Percentiles rank a stretch among this genome's conserved stretches.
Evolutionary conservation across 92 coral and sea anemone genomes (phyloP).

Genomic region (Palythoa grandis): DNA sequence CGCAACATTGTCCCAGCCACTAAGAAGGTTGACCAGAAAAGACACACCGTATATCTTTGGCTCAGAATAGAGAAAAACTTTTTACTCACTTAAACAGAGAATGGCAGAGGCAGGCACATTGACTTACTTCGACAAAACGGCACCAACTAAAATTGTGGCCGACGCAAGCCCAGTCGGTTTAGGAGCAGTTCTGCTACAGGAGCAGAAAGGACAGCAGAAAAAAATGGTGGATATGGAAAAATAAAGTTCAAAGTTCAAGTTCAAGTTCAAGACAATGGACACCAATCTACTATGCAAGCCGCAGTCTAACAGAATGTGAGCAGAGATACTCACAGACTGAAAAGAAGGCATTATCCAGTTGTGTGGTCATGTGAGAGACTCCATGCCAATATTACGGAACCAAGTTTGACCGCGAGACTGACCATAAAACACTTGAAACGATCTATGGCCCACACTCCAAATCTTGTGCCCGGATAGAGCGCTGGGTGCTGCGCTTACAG

Average conservation of each 20-base stretch:
- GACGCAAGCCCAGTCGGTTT: background rate
- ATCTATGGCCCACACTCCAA: slow-evolving; percentile 11
- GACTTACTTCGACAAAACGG: background rate
- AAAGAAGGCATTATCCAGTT: slow-evolving; percentile 2
- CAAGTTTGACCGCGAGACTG: background rate
- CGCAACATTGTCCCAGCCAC: background rate
- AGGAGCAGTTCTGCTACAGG: background rate
- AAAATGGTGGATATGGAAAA: no score
- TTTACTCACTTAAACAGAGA: background rate
- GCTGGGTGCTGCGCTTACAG: slow-evolving; percentile 30
- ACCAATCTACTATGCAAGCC: slow-evolving; percentile 17
- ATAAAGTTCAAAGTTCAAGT: no score
- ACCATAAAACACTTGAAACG: background rate
- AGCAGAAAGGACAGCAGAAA: background rate
- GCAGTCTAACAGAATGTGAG: slow-evolving; percentile 26
- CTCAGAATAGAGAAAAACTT: background rate
- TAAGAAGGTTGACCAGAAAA: background rate
- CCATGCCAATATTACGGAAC: background rate
- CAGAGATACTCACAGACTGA: slow-evolving; percentile 44
- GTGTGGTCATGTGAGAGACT: no score
- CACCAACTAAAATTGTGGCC: background rate
- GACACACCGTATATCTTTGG: background rate
- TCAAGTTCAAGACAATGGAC: no score
- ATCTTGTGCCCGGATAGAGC: slow-evolving; percentile 14
- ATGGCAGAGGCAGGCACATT: background rate